phyloP scores from a whole-genome alignment of 2,888 invertebrate genomes.

The Poecilus cupreus region DNA sequence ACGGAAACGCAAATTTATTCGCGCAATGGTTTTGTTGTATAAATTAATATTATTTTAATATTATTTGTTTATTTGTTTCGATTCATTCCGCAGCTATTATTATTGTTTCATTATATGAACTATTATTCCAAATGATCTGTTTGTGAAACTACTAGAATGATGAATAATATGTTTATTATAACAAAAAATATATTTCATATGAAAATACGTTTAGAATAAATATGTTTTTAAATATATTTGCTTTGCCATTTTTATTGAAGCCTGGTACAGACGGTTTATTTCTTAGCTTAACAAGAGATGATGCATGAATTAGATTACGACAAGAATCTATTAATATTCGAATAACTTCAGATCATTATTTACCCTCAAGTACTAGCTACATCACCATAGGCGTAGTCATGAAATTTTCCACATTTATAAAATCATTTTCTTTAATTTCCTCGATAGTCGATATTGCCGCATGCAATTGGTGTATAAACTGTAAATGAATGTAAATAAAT shows the following conservation, averaged over 20 bases:
- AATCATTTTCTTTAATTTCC: no score
- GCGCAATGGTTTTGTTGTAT: conserved; percentile 20
- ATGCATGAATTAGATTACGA: not conserved
- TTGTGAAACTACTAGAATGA: not conserved
- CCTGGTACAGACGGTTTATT: not conserved
- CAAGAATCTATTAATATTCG: not conserved
- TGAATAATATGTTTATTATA: no score
- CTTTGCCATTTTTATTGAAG: no score
- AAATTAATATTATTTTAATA: conserved; percentile 34
- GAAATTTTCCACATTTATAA: no score
- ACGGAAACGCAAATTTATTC: not conserved
- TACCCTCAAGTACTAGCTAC: not conserved
- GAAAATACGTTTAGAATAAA: no score
- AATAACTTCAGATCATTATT: not conserved
- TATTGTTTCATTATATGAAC: conserved; percentile 3
- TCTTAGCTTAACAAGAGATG: not conserved
- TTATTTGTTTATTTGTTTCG: conserved; percentile 19
- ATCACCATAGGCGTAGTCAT: no score
- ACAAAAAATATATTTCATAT: no score
- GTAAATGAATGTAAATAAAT: no score
- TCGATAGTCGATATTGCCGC: no score
- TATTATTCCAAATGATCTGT: conserved; percentile 2
- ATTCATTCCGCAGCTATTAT: not conserved
- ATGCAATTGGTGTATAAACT: no score
- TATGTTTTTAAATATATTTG: no score